phyloP scores from a whole-genome alignment of 2,888 invertebrate species.

The Bursaphelenchus okinawaensis region DNA sequence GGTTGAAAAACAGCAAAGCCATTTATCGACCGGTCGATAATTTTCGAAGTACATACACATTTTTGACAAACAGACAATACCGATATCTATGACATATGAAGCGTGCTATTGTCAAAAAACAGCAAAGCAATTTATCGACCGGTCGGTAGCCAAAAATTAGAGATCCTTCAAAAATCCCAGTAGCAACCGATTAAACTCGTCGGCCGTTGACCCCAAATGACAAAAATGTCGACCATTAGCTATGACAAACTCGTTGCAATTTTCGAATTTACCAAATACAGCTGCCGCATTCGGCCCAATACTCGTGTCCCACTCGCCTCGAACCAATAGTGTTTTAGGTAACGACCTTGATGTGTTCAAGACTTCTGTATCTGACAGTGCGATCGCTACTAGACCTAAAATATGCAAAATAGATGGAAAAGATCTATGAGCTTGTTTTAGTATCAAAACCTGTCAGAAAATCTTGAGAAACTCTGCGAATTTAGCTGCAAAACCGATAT shows the following conservation, averaged over 20 bases:
- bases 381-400: slow-evolving; percentile 1
- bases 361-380: slow-evolving; percentile 4
- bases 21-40: too few relatives aligned
- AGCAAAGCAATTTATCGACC: slow-evolving; percentile 2
- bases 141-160: not conserved
- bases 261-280: not conserved
- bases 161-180: slow-evolving; percentile 5
- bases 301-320: slow-evolving; percentile 13
- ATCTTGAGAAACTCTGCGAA: too few relatives aligned
- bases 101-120: too few relatives aligned
- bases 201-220: slow-evolving; percentile 2
- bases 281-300: slow-evolving; percentile 1
- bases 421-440: too few relatives aligned
- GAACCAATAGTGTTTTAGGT: slow-evolving; percentile 1
- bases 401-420: too few relatives aligned
- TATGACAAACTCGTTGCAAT: not conserved
- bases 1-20: too few relatives aligned
- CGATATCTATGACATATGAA: too few relatives aligned
- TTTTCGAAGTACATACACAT: too few relatives aligned
- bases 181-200: slow-evolving; percentile 1
- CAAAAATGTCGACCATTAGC: not conserved
- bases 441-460: too few relatives aligned
- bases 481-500: too few relatives aligned
- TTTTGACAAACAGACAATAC: too few relatives aligned
- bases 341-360: not conserved